Base-by-base conservation (phyloP, 1,140 invertebrate genomes). In the Ladona fulva region DNA sequence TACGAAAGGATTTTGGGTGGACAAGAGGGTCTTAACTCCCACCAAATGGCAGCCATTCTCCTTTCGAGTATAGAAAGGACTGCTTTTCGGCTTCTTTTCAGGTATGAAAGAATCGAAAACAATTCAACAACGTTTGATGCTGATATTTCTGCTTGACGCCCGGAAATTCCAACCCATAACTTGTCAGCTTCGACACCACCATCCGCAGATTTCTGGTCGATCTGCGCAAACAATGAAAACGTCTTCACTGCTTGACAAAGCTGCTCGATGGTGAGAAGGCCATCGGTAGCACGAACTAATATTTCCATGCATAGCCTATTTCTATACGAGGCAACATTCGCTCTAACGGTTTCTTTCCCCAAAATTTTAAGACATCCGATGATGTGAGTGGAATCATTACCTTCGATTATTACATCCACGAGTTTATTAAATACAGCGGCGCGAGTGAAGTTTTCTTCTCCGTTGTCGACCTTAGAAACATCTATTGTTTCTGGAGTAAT, bases 151-250 rank as follows among this genome's bases (percentile, higher is more conserved):
- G 85, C 82, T 78, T 90, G 86, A 78, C 86, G 87, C 11, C 87
- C 87, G 42, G 87, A 84, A 77, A 93, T 87, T 37, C 91, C 91
- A 79, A 89, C 83, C 92, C 92, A 93, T n/a, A 93, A 81, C 81
- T 89, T 88, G 79, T 93, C 91, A 75, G 91, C 85, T 66, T 66
- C 52, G 12, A 66, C n/a, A 1, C 14, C 52, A 66, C 52, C 52
- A 16, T 84, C 84, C 42, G 87, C 81, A 83, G 87, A 89, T 76
- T 86, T 86, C 6, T 83, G 44, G 80, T 87, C 83, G 77, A 82
- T 82, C 78, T 84, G 87, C 79, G 85, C 80, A 78, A 85, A 79
- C 81, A 83, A 76, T 84, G 84, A 82, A 84, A 89, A 79, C 75
- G 84, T 82, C 74, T 83, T 82, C 25, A 89, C 84, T 77, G 90